These are phyloP conservation scores for Osmerus mordax DNA, from an alignment of 2,113 vertebrate genomes.

Conservation along the genomic window DNA sequence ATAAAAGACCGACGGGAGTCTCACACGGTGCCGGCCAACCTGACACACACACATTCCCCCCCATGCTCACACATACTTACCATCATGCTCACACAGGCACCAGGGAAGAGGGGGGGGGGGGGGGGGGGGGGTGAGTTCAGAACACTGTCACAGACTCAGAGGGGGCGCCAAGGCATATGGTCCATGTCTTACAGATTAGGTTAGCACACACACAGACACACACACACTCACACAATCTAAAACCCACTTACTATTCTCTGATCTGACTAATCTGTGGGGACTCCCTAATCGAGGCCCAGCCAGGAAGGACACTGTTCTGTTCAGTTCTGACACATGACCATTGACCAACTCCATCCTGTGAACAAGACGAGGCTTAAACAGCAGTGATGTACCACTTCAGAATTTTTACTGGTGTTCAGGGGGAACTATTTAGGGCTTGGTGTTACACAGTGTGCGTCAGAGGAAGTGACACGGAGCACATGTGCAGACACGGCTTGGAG, in stretches of 20 bases:
- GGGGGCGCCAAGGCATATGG: too few species aligned
- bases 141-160: too few species aligned
- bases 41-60: neutral
- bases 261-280: neutral
- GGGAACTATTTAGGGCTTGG: too few species aligned
- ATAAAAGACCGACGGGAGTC: neutral
- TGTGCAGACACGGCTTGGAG: rapidly evolving
- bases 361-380: neutral
- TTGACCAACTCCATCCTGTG: neutral
- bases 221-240: too few species aligned
- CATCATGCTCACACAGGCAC: too few species aligned
- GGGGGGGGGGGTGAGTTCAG: too few species aligned
- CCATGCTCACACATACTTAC: too few species aligned
- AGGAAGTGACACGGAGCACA: slow-evolving; percentile 21
- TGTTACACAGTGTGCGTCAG: slow-evolving; percentile 28
- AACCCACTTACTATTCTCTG: too few species aligned
- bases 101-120: too few species aligned
- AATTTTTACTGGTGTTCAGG: neutral
- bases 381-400: neutral
- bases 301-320: neutral
- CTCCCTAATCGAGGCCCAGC: neutral
- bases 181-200: too few species aligned
- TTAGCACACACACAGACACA: too few species aligned
- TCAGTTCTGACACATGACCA: neutral
- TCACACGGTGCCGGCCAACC: neutral